Base-by-base conservation (phyloP, 1,140 invertebrate species). In the Nebria ingens region DNA sequence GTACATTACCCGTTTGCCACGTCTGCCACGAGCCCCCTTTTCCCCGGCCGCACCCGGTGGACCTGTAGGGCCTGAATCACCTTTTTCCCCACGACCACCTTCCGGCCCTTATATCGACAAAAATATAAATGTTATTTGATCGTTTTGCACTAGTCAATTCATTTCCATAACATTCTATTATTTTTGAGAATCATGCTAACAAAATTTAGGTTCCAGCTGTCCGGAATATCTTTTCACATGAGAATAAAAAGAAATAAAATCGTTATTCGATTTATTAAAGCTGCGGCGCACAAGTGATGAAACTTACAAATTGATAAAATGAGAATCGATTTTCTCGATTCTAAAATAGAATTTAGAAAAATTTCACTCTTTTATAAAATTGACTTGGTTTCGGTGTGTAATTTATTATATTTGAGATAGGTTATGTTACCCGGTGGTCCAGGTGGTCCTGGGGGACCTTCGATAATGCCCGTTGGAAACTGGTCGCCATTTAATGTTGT, bases 391-490 rank as follows among this genome's bases (percentile, higher is more conserved):
- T 45, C 17, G 6, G 40, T 9, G n/a, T n/a, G 40, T 45, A 45
- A 45, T 45, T 45, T 45, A 45, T 45, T 45, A 12, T 45, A 45
- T 45, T 9, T 45, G 40, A 6, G 40, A 45, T 45, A 45, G 9
- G 40, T 45, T 34, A 49, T 62, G 61, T 68, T 81, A 91, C 90
- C 89, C 75, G 89, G 85, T 59, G 89, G 89, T 73, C 91, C 91
- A 56, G 91, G 87, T 20, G 89, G 91, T 65, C 92, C 93, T 34
- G 92, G 89, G 13, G 91, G 89, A 61, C 92, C 92, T 78, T 95
- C 91, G 66, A 97, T 91, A 64, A 93, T 90, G 63, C 91, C 91
- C 49, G 89, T 88, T 52, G 91, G 86, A 71, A 93, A 89, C 60
- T 89, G 84, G 72, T 93, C 90, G 56, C 90, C 91, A 65, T 87